A percentile compares a stretch with the other conserved stretches of the same genome.
Evolutionary conservation across 2,888 invertebrate species (phyloP).

Genomic region (Ophonus ardosiacus): DNA sequence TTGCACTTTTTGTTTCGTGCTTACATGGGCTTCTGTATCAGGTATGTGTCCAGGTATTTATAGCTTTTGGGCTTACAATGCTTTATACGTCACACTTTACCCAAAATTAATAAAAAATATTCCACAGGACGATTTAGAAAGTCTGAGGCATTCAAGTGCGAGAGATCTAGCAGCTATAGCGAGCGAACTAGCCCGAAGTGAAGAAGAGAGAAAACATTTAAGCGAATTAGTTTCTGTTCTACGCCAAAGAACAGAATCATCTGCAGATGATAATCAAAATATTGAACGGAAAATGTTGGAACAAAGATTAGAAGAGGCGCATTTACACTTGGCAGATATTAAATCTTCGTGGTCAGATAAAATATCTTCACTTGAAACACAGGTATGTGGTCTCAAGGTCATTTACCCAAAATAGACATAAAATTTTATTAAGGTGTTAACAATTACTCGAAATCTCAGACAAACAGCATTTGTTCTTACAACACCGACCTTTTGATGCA

Average conservation of each 20-base stretch:
- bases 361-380: constrained; percentile 92
- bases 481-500: too few species aligned
- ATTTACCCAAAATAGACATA: neutral
- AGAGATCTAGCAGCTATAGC: constrained; percentile 84
- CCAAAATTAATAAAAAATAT: constrained; percentile 5
- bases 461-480: too few species aligned
- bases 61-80: constrained; percentile 55
- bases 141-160: constrained; percentile 85
- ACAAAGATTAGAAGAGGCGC: constrained; percentile 89
- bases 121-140: constrained; percentile 86
- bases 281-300: constrained; percentile 84
- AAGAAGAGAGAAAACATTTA: constrained; percentile 87
- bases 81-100: constrained; percentile 25
- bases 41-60: constrained; percentile 55
- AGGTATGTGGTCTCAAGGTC: constrained; percentile 75
- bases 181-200: constrained; percentile 84
- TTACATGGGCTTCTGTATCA: constrained; percentile 50
- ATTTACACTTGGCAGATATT: constrained; percentile 91
- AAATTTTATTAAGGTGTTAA: too few species aligned
- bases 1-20: constrained; percentile 51
- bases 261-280: constrained; percentile 78
- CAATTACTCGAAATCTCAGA: too few species aligned
- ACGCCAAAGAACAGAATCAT: constrained; percentile 76
- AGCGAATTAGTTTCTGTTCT: constrained; percentile 80
- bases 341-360: constrained; percentile 96